A percentile compares a stretch with the other conserved stretches of the same genome.
phyloP scores from a whole-genome alignment of 2,113 vertebrate species.

The Oncorhynchus nerka region DNA sequence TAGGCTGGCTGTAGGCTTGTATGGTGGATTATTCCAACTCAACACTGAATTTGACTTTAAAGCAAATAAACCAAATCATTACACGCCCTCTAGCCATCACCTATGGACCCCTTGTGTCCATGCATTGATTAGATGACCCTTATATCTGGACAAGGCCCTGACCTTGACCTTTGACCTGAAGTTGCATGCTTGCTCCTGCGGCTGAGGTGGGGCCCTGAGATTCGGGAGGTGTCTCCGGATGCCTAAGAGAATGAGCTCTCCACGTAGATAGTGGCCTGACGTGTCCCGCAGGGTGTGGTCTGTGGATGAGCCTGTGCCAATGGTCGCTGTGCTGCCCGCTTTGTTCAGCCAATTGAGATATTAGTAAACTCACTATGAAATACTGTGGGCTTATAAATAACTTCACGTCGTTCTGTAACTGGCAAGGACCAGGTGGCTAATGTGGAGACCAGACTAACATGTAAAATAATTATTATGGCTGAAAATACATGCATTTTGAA shows the following conservation, averaged over 20 bases:
- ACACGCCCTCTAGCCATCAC: no score
- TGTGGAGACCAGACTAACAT: no score
- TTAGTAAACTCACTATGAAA: no score
- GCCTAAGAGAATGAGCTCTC: conserved; percentile 80
- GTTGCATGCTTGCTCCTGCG: conserved; percentile 83
- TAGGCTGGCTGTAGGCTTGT: no score
- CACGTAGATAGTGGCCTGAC: conserved; percentile 87
- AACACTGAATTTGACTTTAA: no score
- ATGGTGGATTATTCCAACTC: no score
- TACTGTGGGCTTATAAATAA: neutral
- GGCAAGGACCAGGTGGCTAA: no score
- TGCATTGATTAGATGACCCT: neutral
- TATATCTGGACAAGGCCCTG: conserved; percentile 2
- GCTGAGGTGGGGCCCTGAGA: conserved; percentile 80
- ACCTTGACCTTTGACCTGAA: conserved; percentile 53
- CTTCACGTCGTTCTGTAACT: no score
- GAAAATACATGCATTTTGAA: no score
- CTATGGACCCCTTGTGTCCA: no score
- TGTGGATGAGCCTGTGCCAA: conserved; percentile 71
- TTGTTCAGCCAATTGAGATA: conserved; percentile 81
- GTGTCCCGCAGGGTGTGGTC: conserved; percentile 84
- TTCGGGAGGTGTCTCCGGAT: conserved; percentile 68
- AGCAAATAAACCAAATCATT: no score
- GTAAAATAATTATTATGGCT: no score
- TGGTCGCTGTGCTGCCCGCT: conserved; percentile 62